Percentiles rank a stretch among this genome's conserved stretches.
These are phyloP conservation scores for Turnix velox DNA, from an alignment of 2,113 vertebrate species.

Conservation along the genomic window DNA sequence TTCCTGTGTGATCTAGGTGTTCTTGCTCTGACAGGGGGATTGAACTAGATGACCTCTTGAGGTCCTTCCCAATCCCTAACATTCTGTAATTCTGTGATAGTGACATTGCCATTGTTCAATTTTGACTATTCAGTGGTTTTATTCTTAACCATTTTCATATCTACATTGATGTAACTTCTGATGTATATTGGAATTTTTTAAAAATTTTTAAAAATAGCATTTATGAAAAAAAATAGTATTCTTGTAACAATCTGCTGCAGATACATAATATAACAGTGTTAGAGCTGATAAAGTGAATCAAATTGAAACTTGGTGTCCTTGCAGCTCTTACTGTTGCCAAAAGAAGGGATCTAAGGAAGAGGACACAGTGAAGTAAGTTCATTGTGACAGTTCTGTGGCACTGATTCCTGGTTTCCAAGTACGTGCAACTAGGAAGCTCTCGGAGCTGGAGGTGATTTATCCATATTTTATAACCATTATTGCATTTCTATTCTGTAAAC, in stretches of 20 bases:
- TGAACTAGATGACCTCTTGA: too few relatives aligned
- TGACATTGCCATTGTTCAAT: neutral
- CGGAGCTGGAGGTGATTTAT: neutral
- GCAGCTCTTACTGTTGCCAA: neutral
- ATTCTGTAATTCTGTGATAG: too few relatives aligned
- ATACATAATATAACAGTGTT: neutral
- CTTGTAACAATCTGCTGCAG: neutral
- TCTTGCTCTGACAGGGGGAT: too few relatives aligned
- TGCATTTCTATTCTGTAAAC: neutral
- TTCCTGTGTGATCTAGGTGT: too few relatives aligned
- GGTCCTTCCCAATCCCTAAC: too few relatives aligned
- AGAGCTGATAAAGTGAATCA: neutral
- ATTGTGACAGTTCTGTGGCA: neutral
- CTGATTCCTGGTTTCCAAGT: neutral
- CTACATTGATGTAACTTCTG: neutral
- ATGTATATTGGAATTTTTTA: too few relatives aligned
- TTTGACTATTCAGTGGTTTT: neutral
- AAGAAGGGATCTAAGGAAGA: neutral
- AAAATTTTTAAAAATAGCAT: too few relatives aligned
- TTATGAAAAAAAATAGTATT: neutral
- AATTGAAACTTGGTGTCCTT: accelerated
- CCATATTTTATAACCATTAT: neutral
- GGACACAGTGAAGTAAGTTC: neutral
- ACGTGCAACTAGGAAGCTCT: neutral
- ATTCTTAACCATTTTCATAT: neutral